Evolutionary conservation across 2,888 invertebrate species (phyloP).

Genomic region (Cephus pygmeus): DNA sequence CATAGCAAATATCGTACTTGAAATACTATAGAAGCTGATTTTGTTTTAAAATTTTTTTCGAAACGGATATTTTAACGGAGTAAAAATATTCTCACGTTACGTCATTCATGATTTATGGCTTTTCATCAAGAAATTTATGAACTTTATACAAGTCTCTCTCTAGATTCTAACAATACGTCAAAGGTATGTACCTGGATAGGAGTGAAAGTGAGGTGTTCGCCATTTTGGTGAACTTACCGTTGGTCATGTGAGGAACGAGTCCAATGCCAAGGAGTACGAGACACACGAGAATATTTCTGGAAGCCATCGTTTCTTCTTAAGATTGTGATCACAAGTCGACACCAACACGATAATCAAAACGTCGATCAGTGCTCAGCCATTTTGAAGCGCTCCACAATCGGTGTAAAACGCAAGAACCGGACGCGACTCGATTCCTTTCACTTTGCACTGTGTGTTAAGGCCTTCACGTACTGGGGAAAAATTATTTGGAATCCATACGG

Average conservation of each 20-base stretch:
- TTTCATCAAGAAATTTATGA: background rate
- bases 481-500: background rate
- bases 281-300: conserved; percentile 5
- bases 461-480: conserved; percentile 26
- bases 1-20: background rate
- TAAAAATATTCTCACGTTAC: background rate
- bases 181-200: background rate
- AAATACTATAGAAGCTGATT: background rate
- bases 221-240: conserved; percentile 22
- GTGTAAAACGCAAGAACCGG: conserved; percentile 31
- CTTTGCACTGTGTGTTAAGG: conserved; percentile 36
- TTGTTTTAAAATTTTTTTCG: background rate
- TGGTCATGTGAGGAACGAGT: conserved; percentile 14
- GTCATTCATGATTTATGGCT: background rate
- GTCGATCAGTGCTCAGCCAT: conserved; percentile 47
- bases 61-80: background rate
- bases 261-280: conserved; percentile 10
- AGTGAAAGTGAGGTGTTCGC: conserved; percentile 12
- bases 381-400: conserved; percentile 42
- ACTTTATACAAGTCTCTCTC: background rate
- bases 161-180: background rate
- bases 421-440: conserved; percentile 35
- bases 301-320: conserved; percentile 10
- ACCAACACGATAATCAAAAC: background rate
- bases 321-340: background rate